These are phyloP conservation scores for Triplophysa rosa DNA, from an alignment of 2,113 vertebrate species.

Conservation along the genomic window DNA sequence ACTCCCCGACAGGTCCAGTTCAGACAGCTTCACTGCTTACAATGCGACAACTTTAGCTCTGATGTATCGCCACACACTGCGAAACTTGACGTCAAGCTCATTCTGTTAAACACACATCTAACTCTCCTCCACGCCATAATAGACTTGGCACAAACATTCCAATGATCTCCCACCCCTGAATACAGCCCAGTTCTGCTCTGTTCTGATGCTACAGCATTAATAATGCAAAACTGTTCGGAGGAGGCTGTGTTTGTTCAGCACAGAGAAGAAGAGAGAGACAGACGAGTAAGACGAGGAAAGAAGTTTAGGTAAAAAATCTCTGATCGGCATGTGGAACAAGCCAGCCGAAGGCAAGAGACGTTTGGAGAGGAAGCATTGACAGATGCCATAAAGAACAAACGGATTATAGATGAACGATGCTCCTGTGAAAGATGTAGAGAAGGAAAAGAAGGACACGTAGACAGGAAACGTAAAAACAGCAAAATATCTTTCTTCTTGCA, in stretches of 20 bases:
- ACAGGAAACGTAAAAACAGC: slow-evolving; percentile 2
- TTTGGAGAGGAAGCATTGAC: slow-evolving; percentile 1
- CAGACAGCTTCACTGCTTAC: too few species aligned
- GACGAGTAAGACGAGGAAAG: neutral
- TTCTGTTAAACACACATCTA: too few species aligned
- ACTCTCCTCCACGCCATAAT: neutral
- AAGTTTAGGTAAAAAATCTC: slow-evolving; percentile 1
- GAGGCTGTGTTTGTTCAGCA: slow-evolving; percentile 56
- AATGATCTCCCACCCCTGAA: neutral
- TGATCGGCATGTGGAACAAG: neutral
- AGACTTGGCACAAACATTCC: neutral
- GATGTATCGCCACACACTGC: too few species aligned
- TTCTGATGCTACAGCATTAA: slow-evolving; percentile 52
- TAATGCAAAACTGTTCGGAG: slow-evolving; percentile 58
- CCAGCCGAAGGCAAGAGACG: neutral
- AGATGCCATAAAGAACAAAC: slow-evolving; percentile 24
- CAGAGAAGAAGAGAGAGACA: slow-evolving; percentile 36
- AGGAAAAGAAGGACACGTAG: slow-evolving; percentile 6
- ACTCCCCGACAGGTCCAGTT: too few species aligned
- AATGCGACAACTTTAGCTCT: neutral
- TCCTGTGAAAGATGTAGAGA: neutral
- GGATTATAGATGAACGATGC: slow-evolving; percentile 32
- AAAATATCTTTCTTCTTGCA: neutral
- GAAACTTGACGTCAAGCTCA: too few species aligned
- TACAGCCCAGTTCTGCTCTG: slow-evolving; percentile 41